These are phyloP conservation scores for Thumatha senex DNA, from an alignment of 2,888 invertebrate genomes.

Conservation along the genomic window DNA sequence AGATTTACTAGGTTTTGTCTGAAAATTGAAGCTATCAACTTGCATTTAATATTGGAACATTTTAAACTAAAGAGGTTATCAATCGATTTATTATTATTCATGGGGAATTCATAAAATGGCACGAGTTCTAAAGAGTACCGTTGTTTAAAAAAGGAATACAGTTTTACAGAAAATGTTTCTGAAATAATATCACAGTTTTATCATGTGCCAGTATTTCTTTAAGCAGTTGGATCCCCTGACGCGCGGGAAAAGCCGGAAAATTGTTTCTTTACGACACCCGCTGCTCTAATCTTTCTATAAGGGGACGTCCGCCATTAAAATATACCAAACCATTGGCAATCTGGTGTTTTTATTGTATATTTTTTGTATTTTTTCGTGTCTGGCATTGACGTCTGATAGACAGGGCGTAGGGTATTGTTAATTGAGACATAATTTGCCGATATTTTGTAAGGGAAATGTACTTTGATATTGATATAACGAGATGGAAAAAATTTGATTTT, in stretches of 20 bases:
- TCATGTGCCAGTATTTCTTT: conserved; percentile 73
- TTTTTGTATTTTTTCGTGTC: conserved; percentile 57
- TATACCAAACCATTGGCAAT: conserved; percentile 52
- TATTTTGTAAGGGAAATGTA: not conserved
- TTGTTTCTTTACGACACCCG: conserved; percentile 81
- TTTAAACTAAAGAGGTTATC: not conserved
- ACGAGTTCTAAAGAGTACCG: not conserved
- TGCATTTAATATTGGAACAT: too few species aligned
- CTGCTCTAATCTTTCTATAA: conserved; percentile 71
- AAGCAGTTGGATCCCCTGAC: conserved; percentile 55
- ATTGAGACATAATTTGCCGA: conserved; percentile 16
- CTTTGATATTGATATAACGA: conserved; percentile 9
- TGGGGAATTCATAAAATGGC: not conserved
- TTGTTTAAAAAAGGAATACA: not conserved
- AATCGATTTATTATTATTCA: too few species aligned
- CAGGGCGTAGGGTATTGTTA: conserved; percentile 15
- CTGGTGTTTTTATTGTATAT: conserved; percentile 76
- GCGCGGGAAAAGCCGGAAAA: conserved; percentile 70
- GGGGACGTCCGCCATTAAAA: conserved; percentile 44
- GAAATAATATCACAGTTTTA: conserved; percentile 67
- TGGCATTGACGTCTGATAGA: conserved; percentile 66
- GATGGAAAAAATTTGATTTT: not conserved
- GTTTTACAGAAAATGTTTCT: conserved; percentile 17
- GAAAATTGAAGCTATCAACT: too few species aligned
- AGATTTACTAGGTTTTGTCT: too few species aligned